Base-by-base conservation (phyloP, 2,797 vertebrate genomes). In the Epinephelus awoara region DNA sequence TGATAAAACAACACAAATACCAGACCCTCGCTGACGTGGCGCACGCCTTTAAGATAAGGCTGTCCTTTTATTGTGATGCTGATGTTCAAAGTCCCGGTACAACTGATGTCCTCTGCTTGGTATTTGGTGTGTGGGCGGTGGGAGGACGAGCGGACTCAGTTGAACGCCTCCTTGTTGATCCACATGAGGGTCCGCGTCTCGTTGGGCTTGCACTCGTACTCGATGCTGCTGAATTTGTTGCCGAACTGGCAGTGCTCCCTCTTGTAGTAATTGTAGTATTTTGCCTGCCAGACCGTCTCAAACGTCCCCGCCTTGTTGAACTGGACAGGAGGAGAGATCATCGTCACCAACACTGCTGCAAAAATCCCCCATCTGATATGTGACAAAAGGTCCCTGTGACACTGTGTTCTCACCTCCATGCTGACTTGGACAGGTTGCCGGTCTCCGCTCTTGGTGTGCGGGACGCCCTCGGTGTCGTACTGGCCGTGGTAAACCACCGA, bases 181-280 rank as follows among this genome's bases (percentile, higher is more conserved):
- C 98, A 99, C 98, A 99, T 98, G 47, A 99, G 97, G 79, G 97
- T 99, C 75, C 98, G 96, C 0, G 98, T 99, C 94, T 99, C 98
- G 0, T 99, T 99, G 84, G 98, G 98, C 80, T 99, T 99, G 93
- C 97, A 99, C 34, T 99, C 98, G 0, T 99, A 99, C 67, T 99
- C 97, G 15, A 99, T 98, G 90, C 94, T 96, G 81, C 93, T 96
- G 94, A 99, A 99, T 21, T 97, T 97, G 95, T 99, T 99, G 40
- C 98, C 98, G 86, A 97, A 99, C 67, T 99, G 98, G 90, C 98
- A 99, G 87, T 99, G 98, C 91, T 99, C 98, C 71, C 98, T 94
- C 93, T 99, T 99, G 95, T 99, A 98, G 96, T 99, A 99, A 93
- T 99, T 99, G 96, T 99, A 99, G 94, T 97, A 99, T 66, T 99